phyloP scores from a whole-genome alignment of 2,113 vertebrate species.

The Ornithorhynchus anatinus region DNA sequence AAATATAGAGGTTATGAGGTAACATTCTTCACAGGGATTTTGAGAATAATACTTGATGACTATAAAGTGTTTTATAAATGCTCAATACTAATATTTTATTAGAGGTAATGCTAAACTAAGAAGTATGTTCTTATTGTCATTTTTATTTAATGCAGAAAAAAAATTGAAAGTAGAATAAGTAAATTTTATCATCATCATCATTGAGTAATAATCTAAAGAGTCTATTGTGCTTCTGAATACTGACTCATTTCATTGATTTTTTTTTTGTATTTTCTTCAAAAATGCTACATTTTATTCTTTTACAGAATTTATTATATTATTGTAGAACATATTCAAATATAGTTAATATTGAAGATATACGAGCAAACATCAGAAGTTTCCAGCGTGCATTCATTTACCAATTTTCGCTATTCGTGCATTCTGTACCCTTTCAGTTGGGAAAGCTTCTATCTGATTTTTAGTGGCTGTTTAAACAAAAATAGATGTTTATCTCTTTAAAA shows the following conservation, averaged over 20 bases:
- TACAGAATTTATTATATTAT: constrained; percentile 6
- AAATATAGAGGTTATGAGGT: neutral
- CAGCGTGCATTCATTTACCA: constrained; percentile 46
- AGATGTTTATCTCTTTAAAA: constrained; percentile 84
- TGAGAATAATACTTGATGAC: neutral
- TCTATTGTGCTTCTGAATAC: neutral
- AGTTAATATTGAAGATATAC: constrained; percentile 5
- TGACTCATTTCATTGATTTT: neutral
- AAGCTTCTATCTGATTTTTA: constrained; percentile 64
- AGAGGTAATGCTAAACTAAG: neutral
- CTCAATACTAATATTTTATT: neutral
- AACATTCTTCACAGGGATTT: neutral
- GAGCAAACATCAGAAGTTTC: constrained; percentile 25
- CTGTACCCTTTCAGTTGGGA: constrained; percentile 60
- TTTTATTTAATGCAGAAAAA: neutral
- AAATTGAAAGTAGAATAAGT: neutral
- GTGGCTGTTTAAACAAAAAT: constrained; percentile 80
- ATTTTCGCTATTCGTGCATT: constrained; percentile 54
- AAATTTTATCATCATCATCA: constrained; percentile 2
- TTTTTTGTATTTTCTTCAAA: neutral
- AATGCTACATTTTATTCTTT: neutral
- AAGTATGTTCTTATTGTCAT: neutral
- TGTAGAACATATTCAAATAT: constrained; percentile 9
- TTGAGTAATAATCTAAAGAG: neutral
- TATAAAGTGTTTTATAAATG: neutral